Base-by-base conservation (phyloP, 1,140 invertebrate genomes). In the Epicauta chinensis region DNA sequence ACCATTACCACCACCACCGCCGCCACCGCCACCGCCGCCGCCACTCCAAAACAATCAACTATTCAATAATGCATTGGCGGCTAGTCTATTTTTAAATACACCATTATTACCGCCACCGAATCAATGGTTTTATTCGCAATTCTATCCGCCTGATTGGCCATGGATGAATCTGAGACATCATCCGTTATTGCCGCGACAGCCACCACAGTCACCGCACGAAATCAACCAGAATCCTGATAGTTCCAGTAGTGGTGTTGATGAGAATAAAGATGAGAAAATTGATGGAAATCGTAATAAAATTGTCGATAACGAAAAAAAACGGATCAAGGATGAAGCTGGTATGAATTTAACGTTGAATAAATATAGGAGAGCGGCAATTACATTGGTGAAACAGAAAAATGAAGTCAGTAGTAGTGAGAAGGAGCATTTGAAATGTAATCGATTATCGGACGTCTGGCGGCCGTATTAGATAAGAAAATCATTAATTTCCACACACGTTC, bases 101-200 rank as follows among this genome's bases (percentile, higher is more conserved):
- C 82, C 83, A 0, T 68, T 86, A 6, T 62, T 85, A 32, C 81
- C 82, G n/a, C 81, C 82, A 2, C 81, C 83, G 1, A 81, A 81
- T 29, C 83, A 84, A 45, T 86, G 83, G 83, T 69, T 86, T 1
- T 86, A 86, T 63, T 82, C 81, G 0, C 83, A 85, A 60, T 71
- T 86, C 1, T 85, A 85, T 59, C 71, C 66, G 30, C 81, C 81
- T 56, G 71, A 74, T 45, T 81, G 81, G 59, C 77, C 78, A 58
- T 83, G 82, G 81, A 69, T 79, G 53, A 67, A 68, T 37, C 58
- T 79, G 7, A 65, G 77, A 66, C 77, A 78, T 72, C 64, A 30
- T 47, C 71, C 65, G 1, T 16, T 72, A 16, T 69, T 74, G 53
- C 70, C 73, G 11, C 52, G 55, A 68, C 69, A 73, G 11, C 53